These are phyloP conservation scores for Tuberolachnus salignus DNA, from an alignment of 2,888 invertebrate genomes.

Conservation along the genomic window DNA sequence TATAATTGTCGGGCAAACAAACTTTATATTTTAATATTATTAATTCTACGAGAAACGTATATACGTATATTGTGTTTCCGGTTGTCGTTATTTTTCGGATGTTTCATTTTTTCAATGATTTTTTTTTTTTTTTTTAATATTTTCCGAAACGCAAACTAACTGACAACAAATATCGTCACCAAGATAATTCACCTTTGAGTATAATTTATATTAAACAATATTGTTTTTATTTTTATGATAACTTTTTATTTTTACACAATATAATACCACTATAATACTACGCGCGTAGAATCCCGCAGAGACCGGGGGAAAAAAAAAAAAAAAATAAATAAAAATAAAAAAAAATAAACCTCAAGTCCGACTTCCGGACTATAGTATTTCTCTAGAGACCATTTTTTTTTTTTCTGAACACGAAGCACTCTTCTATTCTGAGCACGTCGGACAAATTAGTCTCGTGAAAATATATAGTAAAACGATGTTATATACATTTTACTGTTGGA, in stretches of 20 bases:
- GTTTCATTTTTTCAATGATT: background rate
- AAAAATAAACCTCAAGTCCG: conserved; percentile 34
- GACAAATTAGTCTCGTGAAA: conserved; percentile 25
- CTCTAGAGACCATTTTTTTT: conserved; percentile 21
- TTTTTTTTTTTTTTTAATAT: background rate
- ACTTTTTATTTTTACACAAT: conserved; percentile 34
- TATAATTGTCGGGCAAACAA: background rate
- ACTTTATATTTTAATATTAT: conserved; percentile 8
- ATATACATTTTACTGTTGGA: background rate
- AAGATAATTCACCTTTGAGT: conserved; percentile 30
- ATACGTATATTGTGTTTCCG: conserved; percentile 21
- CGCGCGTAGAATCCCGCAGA: conserved; percentile 13
- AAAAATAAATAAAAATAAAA: conserved; percentile 23
- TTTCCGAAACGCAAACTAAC: background rate
- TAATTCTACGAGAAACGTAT: background rate
- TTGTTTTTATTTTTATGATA: conserved; percentile 21
- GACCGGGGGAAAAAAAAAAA: conserved; percentile 16
- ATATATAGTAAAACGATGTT: background rate
- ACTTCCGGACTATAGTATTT: conserved; percentile 28
- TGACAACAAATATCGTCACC: background rate
- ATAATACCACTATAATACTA: background rate
- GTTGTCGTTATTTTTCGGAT: conserved; percentile 24
- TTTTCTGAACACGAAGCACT: background rate
- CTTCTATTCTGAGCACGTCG: conserved; percentile 7
- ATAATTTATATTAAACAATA: background rate